Evolutionary conservation across 2,797 vertebrate species (phyloP).

Genomic region (Falco peregrinus): DNA sequence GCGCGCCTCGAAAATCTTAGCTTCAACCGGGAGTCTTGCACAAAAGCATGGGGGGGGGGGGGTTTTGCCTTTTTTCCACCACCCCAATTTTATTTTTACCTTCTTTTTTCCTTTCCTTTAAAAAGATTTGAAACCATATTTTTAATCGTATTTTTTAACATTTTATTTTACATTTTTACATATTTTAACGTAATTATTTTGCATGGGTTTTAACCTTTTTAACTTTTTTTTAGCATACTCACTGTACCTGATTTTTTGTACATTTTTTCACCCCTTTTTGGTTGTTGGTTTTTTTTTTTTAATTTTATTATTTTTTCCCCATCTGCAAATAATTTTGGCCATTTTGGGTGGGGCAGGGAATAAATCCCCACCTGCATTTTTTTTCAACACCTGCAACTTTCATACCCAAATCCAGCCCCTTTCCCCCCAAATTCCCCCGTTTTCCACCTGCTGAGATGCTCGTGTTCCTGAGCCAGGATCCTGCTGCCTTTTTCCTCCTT

Average conservation of each 20-base stretch:
- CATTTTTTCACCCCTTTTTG: not conserved
- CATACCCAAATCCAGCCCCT: not conserved
- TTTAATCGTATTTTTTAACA: fast-evolving
- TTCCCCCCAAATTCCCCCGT: not conserved
- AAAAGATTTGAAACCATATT: too few species aligned
- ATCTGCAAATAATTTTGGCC: not conserved
- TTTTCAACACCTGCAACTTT: not conserved
- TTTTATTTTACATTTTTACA: too few species aligned
- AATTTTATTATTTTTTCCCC: not conserved
- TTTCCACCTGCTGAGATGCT: not conserved
- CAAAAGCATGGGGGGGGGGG: too few species aligned
- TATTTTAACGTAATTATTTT: not conserved
- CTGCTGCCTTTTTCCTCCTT: not conserved
- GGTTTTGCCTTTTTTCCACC: too few species aligned
- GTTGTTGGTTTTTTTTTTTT: too few species aligned
- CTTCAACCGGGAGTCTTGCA: too few species aligned
- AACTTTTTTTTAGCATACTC: not conserved
- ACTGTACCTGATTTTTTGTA: too few species aligned
- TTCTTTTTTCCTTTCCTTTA: too few species aligned
- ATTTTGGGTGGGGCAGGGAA: not conserved
- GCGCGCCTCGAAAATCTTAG: too few species aligned
- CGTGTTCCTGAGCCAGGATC: fast-evolving
- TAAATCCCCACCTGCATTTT: not conserved
- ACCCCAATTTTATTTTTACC: too few species aligned
- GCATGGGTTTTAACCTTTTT: not conserved